Conservation (phyloP, 2,797 vertebrate genomes). For the Limnodromus scolopaceus region DNA sequence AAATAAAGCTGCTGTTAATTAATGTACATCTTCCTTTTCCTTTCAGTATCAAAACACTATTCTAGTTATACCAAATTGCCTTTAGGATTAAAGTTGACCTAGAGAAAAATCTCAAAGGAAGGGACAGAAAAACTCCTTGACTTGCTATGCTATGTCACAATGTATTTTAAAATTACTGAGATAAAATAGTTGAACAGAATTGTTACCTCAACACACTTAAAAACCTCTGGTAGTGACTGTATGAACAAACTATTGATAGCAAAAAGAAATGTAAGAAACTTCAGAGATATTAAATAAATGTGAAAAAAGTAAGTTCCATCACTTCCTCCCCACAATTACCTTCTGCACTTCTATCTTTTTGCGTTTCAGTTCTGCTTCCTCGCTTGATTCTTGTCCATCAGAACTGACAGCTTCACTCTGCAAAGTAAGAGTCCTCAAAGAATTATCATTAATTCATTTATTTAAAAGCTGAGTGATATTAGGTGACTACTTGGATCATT, state of each 20-base stretch:
- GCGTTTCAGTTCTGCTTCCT: constrained; percentile 87
- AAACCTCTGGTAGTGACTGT: neutral
- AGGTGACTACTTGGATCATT: neutral
- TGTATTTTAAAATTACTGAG: neutral
- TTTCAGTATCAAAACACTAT: neutral
- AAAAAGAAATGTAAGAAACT: neutral
- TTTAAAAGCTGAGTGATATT: neutral
- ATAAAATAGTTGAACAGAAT: neutral
- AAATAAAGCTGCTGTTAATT: neutral
- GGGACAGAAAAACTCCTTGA: neutral
- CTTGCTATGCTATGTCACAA: neutral
- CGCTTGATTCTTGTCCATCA: constrained; percentile 87
- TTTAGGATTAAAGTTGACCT: neutral
- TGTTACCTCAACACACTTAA: neutral
- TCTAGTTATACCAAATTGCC: neutral
- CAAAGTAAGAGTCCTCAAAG: constrained; percentile 34
- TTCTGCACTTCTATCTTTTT: constrained; percentile 92
- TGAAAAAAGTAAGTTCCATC: neutral
- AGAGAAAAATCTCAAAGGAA: neutral
- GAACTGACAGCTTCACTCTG: constrained; percentile 87
- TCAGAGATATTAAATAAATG: neutral
- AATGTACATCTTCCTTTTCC: neutral
- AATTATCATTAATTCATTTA: neutral
- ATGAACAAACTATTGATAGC: neutral
- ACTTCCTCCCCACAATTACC: constrained; percentile 68